Evolutionary conservation across 2,113 vertebrate species (phyloP).

Genomic region (Chelonoidis abingdonii): DNA sequence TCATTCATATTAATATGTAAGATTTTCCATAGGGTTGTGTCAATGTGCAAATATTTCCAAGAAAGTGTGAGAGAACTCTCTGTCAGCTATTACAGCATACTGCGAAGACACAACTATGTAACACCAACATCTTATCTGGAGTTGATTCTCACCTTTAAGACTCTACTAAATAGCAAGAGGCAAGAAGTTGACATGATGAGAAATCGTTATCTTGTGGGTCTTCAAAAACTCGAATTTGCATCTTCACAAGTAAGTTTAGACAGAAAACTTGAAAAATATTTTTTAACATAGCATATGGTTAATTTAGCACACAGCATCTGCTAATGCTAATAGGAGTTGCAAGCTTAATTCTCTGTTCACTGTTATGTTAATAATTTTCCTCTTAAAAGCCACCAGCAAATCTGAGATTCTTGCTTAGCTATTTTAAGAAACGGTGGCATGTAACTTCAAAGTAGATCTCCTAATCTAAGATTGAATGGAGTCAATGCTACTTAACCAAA

Average conservation of each 20-base stretch:
- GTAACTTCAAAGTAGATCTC: not conserved
- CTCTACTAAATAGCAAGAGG: slow-evolving; percentile 86
- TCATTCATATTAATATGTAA: not conserved
- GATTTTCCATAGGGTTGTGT: slow-evolving; percentile 84
- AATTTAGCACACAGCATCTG: not conserved
- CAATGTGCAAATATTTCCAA: slow-evolving; percentile 93
- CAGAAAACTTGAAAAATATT: not conserved
- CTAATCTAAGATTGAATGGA: not conserved
- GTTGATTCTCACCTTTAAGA: slow-evolving; percentile 93
- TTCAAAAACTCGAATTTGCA: slow-evolving; percentile 92
- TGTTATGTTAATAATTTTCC: not conserved
- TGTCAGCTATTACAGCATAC: slow-evolving; percentile 78
- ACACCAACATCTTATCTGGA: slow-evolving; percentile 95
- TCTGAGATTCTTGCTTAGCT: not conserved
- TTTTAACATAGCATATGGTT: not conserved
- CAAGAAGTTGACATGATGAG: slow-evolving; percentile 85
- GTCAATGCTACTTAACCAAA: not conserved
- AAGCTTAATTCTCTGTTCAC: not conserved
- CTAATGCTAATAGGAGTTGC: not conserved
- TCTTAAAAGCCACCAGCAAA: not conserved
- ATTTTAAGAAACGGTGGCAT: not conserved
- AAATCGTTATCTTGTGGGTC: slow-evolving; percentile 87
- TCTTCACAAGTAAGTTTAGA: slow-evolving; percentile 85
- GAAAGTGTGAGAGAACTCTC: slow-evolving; percentile 87
- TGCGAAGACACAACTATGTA: slow-evolving; percentile 92